Conservation (phyloP, 2,888 invertebrate genomes). For the Drosophila peninsularis region DNA sequence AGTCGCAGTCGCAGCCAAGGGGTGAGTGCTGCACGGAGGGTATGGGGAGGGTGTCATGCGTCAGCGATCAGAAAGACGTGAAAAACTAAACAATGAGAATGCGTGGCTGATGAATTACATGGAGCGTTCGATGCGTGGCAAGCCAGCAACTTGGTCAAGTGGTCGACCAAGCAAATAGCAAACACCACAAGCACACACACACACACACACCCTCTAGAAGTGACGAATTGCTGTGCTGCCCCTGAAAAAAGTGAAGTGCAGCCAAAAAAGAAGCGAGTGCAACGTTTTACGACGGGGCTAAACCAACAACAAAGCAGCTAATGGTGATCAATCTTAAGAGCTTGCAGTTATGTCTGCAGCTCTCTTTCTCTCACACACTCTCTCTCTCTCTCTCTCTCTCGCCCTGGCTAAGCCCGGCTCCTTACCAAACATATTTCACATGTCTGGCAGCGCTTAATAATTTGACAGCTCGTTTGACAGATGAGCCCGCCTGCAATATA, state of each 20-base stretch:
- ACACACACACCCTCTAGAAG: conserved; percentile 11
- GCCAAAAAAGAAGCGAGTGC: conserved; percentile 31
- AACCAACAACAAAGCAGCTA: conserved; percentile 35
- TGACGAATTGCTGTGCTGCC: conserved; percentile 72
- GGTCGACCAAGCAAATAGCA: conserved; percentile 23
- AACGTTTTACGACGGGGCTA: conserved; percentile 12
- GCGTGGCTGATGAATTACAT: conserved; percentile 75
- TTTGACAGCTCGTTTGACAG: conserved; percentile 74
- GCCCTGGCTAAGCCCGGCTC: conserved; percentile 37
- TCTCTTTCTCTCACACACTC: background rate
- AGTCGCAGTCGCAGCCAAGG: too few species aligned
- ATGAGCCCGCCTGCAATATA: conserved; percentile 55
- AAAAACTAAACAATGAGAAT: conserved; percentile 64
- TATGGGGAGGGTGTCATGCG: conserved; percentile 59
- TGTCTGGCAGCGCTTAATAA: conserved; percentile 77
- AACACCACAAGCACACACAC: conserved; percentile 12
- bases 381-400: conserved; percentile 7
- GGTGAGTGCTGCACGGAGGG: background rate
- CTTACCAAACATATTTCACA: conserved; percentile 64
- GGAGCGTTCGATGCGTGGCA: conserved; percentile 36
- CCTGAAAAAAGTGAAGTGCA: conserved; percentile 65
- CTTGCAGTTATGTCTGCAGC: conserved; percentile 41
- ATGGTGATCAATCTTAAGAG: conserved; percentile 74
- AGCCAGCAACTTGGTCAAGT: conserved; percentile 60
- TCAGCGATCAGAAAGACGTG: conserved; percentile 51